These are phyloP conservation scores for Ostrea edulis DNA, from an alignment of 1,140 invertebrate genomes.

Conservation along the genomic window DNA sequence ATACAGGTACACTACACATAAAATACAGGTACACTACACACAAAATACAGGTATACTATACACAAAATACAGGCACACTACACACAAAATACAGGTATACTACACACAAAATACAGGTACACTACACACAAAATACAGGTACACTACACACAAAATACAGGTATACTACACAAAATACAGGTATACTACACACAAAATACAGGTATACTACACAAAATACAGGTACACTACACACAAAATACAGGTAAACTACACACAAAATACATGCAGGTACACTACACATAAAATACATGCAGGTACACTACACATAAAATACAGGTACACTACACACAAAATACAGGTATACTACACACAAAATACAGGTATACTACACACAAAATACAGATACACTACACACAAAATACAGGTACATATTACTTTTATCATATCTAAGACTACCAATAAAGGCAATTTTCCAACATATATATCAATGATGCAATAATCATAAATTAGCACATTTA, in stretches of 20 bases:
- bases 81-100: background rate
- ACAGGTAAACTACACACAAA: background rate
- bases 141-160: background rate
- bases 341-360: background rate
- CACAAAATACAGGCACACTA: slow-evolving; percentile 84
- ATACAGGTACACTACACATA: slow-evolving; percentile 81
- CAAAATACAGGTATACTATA: slow-evolving; percentile 67
- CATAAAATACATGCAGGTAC: no score
- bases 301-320: background rate
- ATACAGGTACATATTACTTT: background rate
- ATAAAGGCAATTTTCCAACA: no score
- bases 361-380: background rate
- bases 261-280: slow-evolving; percentile 81
- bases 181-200: background rate
- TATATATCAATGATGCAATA: no score
- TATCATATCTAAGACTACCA: no score
- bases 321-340: background rate
- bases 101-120: background rate
- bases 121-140: background rate
- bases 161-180: background rate
- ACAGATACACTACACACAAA: background rate
- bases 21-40: background rate
- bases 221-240: slow-evolving; percentile 78
- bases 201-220: slow-evolving; percentile 82
- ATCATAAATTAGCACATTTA: no score